Conservation (phyloP, 2,888 invertebrate species). For the Drosophila cognata region DNA sequence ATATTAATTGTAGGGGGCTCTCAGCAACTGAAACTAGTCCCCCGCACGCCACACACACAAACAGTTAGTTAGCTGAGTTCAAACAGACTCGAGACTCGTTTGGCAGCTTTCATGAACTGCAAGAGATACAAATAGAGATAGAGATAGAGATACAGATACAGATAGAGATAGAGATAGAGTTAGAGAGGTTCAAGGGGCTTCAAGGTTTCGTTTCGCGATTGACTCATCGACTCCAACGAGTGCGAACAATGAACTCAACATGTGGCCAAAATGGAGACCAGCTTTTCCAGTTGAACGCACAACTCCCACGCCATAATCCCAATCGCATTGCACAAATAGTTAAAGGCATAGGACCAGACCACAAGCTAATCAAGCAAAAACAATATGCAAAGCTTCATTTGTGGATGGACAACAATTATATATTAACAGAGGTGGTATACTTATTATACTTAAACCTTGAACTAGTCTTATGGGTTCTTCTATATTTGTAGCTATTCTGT, state of each 20-base stretch:
- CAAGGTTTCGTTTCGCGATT: slow-evolving; percentile 16
- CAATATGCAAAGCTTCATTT: too few species aligned
- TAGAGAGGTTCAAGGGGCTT: background rate
- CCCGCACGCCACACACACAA: background rate
- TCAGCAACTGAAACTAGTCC: background rate
- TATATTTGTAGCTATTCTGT: background rate
- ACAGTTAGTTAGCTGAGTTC: background rate
- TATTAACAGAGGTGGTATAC: background rate
- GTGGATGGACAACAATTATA: background rate
- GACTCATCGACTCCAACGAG: slow-evolving; percentile 12
- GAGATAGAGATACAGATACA: background rate
- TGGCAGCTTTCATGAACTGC: slow-evolving; percentile 14
- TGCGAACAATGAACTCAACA: slow-evolving; percentile 10
- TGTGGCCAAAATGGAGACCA: slow-evolving; percentile 6
- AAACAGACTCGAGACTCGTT: slow-evolving; percentile 7
- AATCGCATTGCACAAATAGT: background rate
- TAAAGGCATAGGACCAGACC: background rate
- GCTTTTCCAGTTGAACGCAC: slow-evolving; percentile 18
- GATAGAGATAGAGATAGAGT: background rate
- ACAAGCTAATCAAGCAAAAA: background rate
- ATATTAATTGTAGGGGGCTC: background rate
- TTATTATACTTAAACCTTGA: slow-evolving; percentile 6
- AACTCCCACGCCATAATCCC: slow-evolving; percentile 4
- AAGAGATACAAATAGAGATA: background rate
- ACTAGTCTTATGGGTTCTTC: slow-evolving; percentile 1